Evolutionary conservation across 2,888 invertebrate genomes (phyloP), one percentile per base, ranked within the genome.

Genomic region (Hofmannophila pseudospretella): DNA sequence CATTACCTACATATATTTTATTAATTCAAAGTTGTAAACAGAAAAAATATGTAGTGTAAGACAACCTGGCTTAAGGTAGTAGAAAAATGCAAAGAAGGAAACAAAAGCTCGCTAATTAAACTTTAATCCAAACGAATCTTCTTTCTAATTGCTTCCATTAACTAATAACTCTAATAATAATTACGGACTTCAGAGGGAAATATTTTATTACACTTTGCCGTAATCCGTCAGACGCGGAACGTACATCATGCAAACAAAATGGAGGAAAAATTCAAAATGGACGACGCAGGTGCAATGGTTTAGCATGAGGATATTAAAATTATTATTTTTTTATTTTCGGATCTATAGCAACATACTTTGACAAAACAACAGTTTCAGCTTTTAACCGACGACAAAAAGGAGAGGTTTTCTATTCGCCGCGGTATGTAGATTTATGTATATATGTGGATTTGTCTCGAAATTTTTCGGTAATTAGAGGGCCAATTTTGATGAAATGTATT

Each of bases 71-170:
- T 45, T 46, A 51, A 49, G 46, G 25, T 19, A 23, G n/a, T 23
- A 20, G n/a, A n/a, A 23, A 23, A 38, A 38, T 12, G 14, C 29
- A 10, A 31, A 26, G 58, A 63, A 61, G 64, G 64, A 65, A 68
- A 69, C 53, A 67, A 62, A 61, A 64, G 48, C 51, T 47, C 54
- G 49, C 64, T 78, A 79, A 81, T 81, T 77, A 78, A 67, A 67
- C 46, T 66, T 60, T 78, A 81, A 82, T 80, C 81, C 78, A 23
- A 42, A 44, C 44, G 48, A 47, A 49, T 55, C 55, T 68, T 71
- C 49, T 67, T 68, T 56, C 63, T 78, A 81, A 81, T 81, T 81
- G 67, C 74, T 58, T 58, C 69, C 77, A 74, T 79, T 76, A 69
- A 66, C 52, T 75, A 73, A 77, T 76, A 74, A 71, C 68, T 59